Conservation (phyloP, 2,888 invertebrate species). For the Callosobruchus maculatus region DNA sequence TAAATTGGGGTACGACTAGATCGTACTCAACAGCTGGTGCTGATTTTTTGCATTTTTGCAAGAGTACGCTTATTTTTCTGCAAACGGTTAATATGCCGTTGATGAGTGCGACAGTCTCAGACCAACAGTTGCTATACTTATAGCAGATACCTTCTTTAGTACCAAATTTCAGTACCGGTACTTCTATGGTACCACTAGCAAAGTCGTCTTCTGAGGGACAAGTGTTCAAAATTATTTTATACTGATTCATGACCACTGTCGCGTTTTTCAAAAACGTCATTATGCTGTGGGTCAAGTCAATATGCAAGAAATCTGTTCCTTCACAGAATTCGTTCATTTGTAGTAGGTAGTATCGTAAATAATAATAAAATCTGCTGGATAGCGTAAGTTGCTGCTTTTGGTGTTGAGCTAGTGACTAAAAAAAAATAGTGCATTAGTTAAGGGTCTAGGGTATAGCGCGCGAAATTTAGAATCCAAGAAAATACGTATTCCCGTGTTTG, state of each 20-base stretch:
- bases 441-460: too few relatives aligned
- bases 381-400: slow-evolving; percentile 63
- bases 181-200: slow-evolving; percentile 28
- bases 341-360: slow-evolving; percentile 54
- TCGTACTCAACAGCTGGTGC: slow-evolving; percentile 30
- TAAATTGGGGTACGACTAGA: slow-evolving; percentile 30
- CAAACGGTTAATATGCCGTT: slow-evolving; percentile 18
- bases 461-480: too few relatives aligned
- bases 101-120: slow-evolving; percentile 26
- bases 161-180: slow-evolving; percentile 34
- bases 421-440: slow-evolving; percentile 28
- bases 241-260: slow-evolving; percentile 63
- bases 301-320: slow-evolving; percentile 30
- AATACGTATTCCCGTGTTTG: too few relatives aligned
- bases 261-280: slow-evolving; percentile 53
- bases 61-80: slow-evolving; percentile 24
- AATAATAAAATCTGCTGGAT: slow-evolving; percentile 56
- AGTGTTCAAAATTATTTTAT: slow-evolving; percentile 62
- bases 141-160: slow-evolving; percentile 30
- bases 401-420: slow-evolving; percentile 59
- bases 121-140: slow-evolving; percentile 39
- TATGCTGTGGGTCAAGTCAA: slow-evolving; percentile 44
- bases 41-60: slow-evolving; percentile 30
- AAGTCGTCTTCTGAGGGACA: slow-evolving; percentile 51
- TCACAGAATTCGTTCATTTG: slow-evolving; percentile 40